Conservation (phyloP, 2,113 vertebrate species). For the Strix uralensis region DNA sequence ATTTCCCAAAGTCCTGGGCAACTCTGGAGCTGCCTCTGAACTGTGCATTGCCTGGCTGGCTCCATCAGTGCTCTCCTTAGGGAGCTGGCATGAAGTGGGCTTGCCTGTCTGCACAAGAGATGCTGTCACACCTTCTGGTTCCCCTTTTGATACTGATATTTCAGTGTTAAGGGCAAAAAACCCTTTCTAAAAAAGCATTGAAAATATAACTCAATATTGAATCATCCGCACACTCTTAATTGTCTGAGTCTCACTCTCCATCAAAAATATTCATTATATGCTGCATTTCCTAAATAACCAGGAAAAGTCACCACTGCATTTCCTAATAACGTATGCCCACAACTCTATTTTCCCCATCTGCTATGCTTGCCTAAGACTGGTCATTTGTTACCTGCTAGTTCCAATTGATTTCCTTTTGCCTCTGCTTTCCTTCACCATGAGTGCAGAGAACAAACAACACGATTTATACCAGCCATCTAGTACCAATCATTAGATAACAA, state of each 20-base stretch:
- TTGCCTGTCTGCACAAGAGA: not conserved
- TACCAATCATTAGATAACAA: constrained; percentile 85
- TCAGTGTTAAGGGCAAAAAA: not conserved
- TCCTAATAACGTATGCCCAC: constrained; percentile 64
- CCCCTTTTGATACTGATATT: not conserved
- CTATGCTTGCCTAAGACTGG: constrained; percentile 74
- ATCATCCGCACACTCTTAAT: not conserved
- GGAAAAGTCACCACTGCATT: constrained; percentile 35
- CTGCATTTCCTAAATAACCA: constrained; percentile 31
- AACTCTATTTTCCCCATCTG: constrained; percentile 70
- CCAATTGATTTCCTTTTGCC: constrained; percentile 83
- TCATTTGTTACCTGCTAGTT: constrained; percentile 84
- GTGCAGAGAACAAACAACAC: constrained; percentile 69
- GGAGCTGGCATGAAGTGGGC: not conserved
- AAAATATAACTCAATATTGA: not conserved
- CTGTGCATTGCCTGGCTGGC: fast-evolving
- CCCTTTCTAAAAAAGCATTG: not conserved
- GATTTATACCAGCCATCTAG: constrained; percentile 80
- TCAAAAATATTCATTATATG: constrained; percentile 30
- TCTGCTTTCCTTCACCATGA: constrained; percentile 68
- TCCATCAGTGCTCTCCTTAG: not conserved
- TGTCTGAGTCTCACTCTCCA: not conserved
- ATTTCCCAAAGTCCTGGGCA: not conserved
- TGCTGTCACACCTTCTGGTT: not conserved
- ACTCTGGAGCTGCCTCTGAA: not conserved